Evolutionary conservation across 2,797 vertebrate genomes (phyloP), one percentile per base, ranked within the genome.

Genomic region (Dromococcyx pavoninus): DNA sequence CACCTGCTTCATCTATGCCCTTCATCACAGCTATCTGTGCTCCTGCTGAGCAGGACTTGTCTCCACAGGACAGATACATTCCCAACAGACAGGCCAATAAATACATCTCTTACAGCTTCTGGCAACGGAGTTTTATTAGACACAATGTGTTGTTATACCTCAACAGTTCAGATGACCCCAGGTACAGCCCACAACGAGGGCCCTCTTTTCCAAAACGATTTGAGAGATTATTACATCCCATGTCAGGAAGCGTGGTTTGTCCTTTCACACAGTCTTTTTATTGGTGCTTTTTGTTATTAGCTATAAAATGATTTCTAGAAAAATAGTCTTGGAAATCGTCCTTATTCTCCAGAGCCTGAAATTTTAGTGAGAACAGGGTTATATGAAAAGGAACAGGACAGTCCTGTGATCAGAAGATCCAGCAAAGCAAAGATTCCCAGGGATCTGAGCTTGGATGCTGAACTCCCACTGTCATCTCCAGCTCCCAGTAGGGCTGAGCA

Each of bases 101-200:
- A 35, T 32, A 88, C 46, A 39, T 7, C 44, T 61, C 28, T 32
- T 2, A 1, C 54, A 67, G 56, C n/a, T 93, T 53, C 60, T 76
- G 64, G 39, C 50, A 78, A 58, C 15, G 60, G 62, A 80, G 8
- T 64, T 96, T 95, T 96, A 96, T 96, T 95, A 1, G 58, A 61
- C 53, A 91, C 14, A 51, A n/a, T 3, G 1, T 1, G 37, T 13
- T 57, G 53, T 46, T 35, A 24, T 1, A 11, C 8, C 23, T 44
- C 37, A 25, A 35, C 35, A 14, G 48, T n/a, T 27, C 46, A 67
- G 74, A 17, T 24, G 51, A 61, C 14, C n/a, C 54, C 9, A 3
- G 0, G 13, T 25, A 46, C n/a, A 79, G 65, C 33, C 85, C 65
- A 44, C n/a, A 11, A 14, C 10, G 37, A 53, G 46, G 37, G 11